A percentile compares a stretch with the other conserved stretches of the same genome.
Conservation (phyloP, 2,888 invertebrate genomes). For the Metellina segmentata region DNA sequence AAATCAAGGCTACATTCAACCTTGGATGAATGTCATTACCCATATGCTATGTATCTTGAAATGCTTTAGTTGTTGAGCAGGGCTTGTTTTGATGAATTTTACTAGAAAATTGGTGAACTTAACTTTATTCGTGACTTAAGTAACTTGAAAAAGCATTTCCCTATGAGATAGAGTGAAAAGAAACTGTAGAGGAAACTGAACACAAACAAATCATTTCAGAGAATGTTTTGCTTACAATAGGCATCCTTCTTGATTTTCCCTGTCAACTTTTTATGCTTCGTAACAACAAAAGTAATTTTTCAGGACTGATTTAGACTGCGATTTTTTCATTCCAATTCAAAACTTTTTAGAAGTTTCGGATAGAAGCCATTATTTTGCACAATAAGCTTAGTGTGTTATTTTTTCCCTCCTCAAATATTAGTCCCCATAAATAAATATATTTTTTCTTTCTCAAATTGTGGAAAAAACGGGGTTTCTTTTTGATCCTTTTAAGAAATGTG, state of each 20-base stretch:
- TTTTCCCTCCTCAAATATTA: conserved; percentile 30
- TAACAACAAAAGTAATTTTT: conserved; percentile 8
- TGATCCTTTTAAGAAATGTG: conserved; percentile 38
- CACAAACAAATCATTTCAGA: conserved; percentile 4
- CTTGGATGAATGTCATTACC: no score
- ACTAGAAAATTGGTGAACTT: no score
- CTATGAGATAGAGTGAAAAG: no score
- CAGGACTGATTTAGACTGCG: neutral
- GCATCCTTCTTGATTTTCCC: neutral
- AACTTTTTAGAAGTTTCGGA: conserved; percentile 17
- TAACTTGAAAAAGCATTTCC: no score
- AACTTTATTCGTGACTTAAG: no score
- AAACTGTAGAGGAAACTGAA: neutral
- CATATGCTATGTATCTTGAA: no score
- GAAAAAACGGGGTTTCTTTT: conserved; percentile 15
- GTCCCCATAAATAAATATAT: conserved; percentile 40
- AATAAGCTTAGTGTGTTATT: conserved; percentile 15
- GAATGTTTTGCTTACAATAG: conserved; percentile 6
- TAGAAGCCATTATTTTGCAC: conserved; percentile 46
- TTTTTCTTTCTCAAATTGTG: conserved; percentile 15
- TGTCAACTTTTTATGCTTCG: conserved; percentile 20
- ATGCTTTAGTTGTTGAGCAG: no score
- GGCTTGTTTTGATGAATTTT: no score
- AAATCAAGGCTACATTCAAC: no score
- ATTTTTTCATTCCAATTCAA: conserved; percentile 30